Conservation (phyloP, 2,888 invertebrate genomes). For the Nephrotoma appendiculata region DNA sequence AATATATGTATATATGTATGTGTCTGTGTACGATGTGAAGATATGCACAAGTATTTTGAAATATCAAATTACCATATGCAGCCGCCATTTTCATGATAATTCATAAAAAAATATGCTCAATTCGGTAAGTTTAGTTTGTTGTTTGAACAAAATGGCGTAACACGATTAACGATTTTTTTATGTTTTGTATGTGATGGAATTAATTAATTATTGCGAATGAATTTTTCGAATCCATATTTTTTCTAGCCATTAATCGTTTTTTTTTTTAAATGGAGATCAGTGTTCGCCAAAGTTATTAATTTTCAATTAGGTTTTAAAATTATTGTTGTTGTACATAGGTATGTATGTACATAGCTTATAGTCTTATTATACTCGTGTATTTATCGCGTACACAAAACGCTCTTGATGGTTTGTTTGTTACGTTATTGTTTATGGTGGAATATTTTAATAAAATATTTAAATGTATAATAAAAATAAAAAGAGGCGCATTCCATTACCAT, state of each 20-base stretch:
- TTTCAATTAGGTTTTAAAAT: not conserved
- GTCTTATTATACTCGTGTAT: not conserved
- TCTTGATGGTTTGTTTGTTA: not conserved
- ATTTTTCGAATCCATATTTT: not conserved
- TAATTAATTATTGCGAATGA: not conserved
- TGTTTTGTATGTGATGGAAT: not conserved
- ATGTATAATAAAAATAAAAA: not conserved
- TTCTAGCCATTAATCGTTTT: not conserved
- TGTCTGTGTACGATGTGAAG: not conserved
- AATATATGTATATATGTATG: not conserved
- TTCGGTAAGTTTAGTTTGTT: not conserved
- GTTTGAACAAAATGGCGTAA: not conserved
- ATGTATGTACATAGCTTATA: not conserved
- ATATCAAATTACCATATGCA: not conserved
- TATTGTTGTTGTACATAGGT: not conserved
- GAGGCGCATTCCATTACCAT: not conserved
- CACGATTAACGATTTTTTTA: not conserved
- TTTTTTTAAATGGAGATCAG: not conserved
- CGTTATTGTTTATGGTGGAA: not conserved
- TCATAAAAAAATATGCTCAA: not conserved
- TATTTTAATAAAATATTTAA: not conserved
- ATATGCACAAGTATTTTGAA: not conserved
- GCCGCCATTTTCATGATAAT: not conserved
- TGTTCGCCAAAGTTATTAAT: not conserved
- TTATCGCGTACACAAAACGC: not conserved